Percentiles rank a stretch among this genome's conserved stretches.
These are phyloP conservation scores for Tachystola acroxantha DNA, from an alignment of 2,888 invertebrate species.

Conservation along the genomic window DNA sequence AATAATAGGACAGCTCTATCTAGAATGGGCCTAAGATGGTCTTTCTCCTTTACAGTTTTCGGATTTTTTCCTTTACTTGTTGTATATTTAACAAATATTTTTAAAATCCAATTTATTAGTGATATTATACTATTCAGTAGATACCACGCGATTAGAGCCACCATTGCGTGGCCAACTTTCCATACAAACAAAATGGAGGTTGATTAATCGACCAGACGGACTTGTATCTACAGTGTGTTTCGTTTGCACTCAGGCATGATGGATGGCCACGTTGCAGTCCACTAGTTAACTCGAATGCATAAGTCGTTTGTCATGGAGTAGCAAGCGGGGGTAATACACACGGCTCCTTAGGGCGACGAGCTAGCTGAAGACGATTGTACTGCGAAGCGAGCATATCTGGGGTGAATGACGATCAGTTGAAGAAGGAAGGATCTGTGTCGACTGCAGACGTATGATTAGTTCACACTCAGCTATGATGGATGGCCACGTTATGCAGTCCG, in stretches of 20 bases:
- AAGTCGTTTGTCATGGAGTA: constrained; percentile 42
- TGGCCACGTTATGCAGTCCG: no score
- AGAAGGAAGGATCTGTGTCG: constrained; percentile 54
- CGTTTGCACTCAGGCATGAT: constrained; percentile 59
- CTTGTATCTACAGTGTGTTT: constrained; percentile 56
- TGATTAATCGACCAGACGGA: constrained; percentile 61
- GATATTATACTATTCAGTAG: no score
- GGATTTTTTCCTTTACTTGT: no score
- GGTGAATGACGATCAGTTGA: constrained; percentile 60
- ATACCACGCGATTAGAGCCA: background rate
- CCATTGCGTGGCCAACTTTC: constrained; percentile 26
- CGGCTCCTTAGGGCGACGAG: no score
- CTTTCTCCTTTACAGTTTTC: no score
- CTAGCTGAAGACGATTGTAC: no score
- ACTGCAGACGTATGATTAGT: constrained; percentile 56
- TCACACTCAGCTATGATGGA: constrained; percentile 60
- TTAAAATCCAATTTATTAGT: no score
- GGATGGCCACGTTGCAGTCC: constrained; percentile 45
- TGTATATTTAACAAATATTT: no score
- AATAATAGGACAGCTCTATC: no score
- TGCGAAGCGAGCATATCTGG: no score
- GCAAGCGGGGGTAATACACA: no score
- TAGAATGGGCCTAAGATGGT: no score
- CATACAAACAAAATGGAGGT: constrained; percentile 37
- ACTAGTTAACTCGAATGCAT: constrained; percentile 42